Percentiles rank a stretch among this genome's conserved stretches.
These are phyloP conservation scores for Scaptomyza cyrtandrae DNA, from an alignment of 2,888 invertebrate genomes.

Conservation along the genomic window DNA sequence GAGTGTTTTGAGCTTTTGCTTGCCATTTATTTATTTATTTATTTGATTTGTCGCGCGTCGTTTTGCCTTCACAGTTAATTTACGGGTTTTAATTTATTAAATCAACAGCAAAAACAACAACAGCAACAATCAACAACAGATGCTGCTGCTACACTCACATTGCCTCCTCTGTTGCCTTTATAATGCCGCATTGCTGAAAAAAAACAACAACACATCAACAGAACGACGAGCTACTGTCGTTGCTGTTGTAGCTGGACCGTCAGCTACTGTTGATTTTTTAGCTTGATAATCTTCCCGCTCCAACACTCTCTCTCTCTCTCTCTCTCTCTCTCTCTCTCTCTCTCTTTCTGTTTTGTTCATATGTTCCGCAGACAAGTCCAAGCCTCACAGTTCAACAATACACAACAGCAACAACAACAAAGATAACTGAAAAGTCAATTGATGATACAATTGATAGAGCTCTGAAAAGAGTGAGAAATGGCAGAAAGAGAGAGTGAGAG, in stretches of 20 bases:
- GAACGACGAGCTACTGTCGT: constrained; percentile 34
- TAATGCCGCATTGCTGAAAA: constrained; percentile 35
- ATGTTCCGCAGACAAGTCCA: constrained; percentile 25
- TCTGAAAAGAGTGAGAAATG: constrained; percentile 20
- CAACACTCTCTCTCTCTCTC: constrained; percentile 17
- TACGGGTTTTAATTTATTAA: constrained; percentile 75
- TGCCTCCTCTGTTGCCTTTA: constrained; percentile 30
- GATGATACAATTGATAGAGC: constrained; percentile 71
- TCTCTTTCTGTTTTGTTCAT: neutral
- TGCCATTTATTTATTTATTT: constrained; percentile 68
- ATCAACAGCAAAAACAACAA: constrained; percentile 69
- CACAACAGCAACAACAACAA: constrained; percentile 17
- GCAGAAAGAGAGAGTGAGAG: constrained; percentile 16
- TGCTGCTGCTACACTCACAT: constrained; percentile 25
- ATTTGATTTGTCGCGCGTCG: constrained; percentile 75
- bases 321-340: constrained; percentile 21
- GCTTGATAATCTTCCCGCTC: constrained; percentile 65
- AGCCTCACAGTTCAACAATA: constrained; percentile 14
- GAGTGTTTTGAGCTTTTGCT: constrained; percentile 49
- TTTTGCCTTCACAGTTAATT: constrained; percentile 77
- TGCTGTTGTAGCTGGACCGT: constrained; percentile 7
- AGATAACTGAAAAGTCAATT: constrained; percentile 64
- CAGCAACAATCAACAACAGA: constrained; percentile 68
- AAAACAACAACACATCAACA: neutral
- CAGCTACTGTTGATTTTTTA: constrained; percentile 66